Conservation (phyloP, 2,888 invertebrate genomes). For the Timandra comae region DNA sequence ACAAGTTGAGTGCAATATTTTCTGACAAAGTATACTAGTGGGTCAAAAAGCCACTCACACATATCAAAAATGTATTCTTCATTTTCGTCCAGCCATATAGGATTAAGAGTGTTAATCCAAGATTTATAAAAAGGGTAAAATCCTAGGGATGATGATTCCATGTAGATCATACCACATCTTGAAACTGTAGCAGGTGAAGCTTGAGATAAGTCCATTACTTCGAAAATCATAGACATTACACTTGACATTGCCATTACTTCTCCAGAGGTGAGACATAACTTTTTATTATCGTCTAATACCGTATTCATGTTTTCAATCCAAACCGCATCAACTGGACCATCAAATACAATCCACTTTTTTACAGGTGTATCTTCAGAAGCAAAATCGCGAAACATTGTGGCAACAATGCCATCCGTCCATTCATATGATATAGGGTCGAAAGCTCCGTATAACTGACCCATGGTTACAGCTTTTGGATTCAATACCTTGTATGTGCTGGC, state of each 20-base stretch:
- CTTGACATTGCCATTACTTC: conserved; percentile 90
- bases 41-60: conserved; percentile 88
- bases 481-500: conserved; percentile 86
- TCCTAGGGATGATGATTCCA: conserved; percentile 90
- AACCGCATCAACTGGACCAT: conserved; percentile 92
- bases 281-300: conserved; percentile 91
- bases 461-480: conserved; percentile 95
- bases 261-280: conserved; percentile 90
- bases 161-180: conserved; percentile 92
- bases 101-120: conserved; percentile 83
- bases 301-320: conserved; percentile 96
- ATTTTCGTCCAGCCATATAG: conserved; percentile 79
- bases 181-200: conserved; percentile 93
- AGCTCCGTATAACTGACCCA: conserved; percentile 94
- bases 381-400: conserved; percentile 86
- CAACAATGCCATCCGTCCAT: conserved; percentile 92
- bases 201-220: conserved; percentile 90
- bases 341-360: conserved; percentile 94
- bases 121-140: conserved; percentile 88
- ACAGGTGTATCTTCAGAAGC: conserved; percentile 84
- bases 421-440: conserved; percentile 95
- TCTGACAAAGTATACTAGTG: conserved; percentile 82
- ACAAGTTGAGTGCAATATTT: conserved; percentile 81
- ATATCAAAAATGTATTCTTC: conserved; percentile 77
- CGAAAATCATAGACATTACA: conserved; percentile 91